Percentiles rank a stretch among this genome's conserved stretches.
Evolutionary conservation across 2,888 invertebrate species (phyloP).

Genomic region (Orthosia cruda): DNA sequence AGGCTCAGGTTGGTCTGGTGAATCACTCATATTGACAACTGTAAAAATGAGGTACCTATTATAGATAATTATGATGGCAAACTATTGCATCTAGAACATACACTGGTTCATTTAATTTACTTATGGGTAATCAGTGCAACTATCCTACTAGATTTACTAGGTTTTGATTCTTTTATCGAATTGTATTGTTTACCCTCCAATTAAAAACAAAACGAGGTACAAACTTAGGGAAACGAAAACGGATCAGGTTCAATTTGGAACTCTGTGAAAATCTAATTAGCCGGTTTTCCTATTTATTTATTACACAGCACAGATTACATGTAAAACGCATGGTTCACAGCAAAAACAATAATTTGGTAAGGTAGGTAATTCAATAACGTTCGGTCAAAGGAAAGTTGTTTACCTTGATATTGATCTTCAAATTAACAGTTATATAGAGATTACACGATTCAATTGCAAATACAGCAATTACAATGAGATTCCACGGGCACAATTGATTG

Average conservation of each 20-base stretch:
- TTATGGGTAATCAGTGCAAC: slow-evolving; percentile 20
- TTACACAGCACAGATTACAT: not conserved
- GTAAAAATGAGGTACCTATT: slow-evolving; percentile 42
- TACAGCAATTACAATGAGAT: slow-evolving; percentile 6
- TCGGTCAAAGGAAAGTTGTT: slow-evolving; percentile 75
- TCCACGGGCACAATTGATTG: slow-evolving; percentile 23
- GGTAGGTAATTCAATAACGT: slow-evolving; percentile 68
- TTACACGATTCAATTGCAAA: slow-evolving; percentile 26
- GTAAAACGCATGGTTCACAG: slow-evolving; percentile 63
- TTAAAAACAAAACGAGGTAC: slow-evolving; percentile 47
- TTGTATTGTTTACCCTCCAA: slow-evolving; percentile 76
- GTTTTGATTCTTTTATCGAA: slow-evolving; percentile 22
- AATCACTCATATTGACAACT: slow-evolving; percentile 84
- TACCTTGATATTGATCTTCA: slow-evolving; percentile 75
- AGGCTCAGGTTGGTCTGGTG: slow-evolving; percentile 86
- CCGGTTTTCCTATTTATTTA: not conserved
- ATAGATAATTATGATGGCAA: not conserved
- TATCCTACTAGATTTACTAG: slow-evolving; percentile 3
- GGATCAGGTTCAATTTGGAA: not conserved
- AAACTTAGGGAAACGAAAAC: not conserved
- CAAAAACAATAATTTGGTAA: slow-evolving; percentile 50
- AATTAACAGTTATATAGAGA: slow-evolving; percentile 18
- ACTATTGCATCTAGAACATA: slow-evolving; percentile 15
- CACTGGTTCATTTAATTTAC: not conserved
- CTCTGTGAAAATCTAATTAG: not conserved